Conservation (phyloP, 2,888 invertebrate genomes). For the Stenurella melanura region DNA sequence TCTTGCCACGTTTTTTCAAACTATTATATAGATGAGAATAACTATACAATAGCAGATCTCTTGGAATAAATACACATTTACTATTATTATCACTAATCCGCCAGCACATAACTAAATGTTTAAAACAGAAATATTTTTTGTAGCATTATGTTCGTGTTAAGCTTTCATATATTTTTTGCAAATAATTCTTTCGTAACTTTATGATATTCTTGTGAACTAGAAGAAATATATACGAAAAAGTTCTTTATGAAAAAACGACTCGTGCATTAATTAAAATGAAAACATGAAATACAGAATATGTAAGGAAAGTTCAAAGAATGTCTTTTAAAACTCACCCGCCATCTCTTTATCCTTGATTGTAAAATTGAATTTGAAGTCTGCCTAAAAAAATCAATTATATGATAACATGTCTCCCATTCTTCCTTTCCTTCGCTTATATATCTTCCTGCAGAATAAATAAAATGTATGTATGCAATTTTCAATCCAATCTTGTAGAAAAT, state of each 20-base stretch:
- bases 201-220: too few species aligned
- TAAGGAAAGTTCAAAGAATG: background rate
- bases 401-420: slow-evolving; percentile 45
- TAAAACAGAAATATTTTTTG: too few species aligned
- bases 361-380: slow-evolving; percentile 7
- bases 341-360: slow-evolving; percentile 7
- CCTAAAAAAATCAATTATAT: slow-evolving; percentile 52
- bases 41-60: too few species aligned
- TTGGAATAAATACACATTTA: too few species aligned
- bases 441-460: slow-evolving; percentile 47
- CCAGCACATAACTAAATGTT: too few species aligned
- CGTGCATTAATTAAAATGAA: background rate
- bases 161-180: too few species aligned
- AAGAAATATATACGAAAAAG: too few species aligned
- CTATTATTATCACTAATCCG: too few species aligned
- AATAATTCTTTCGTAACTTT: too few species aligned
- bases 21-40: too few species aligned
- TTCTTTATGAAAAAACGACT: background rate
- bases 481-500: slow-evolving; percentile 49
- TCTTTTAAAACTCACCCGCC: background rate
- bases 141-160: too few species aligned
- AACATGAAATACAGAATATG: background rate
- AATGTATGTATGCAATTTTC: slow-evolving; percentile 54
- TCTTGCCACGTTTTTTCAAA: too few species aligned
- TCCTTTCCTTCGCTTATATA: slow-evolving; percentile 41